Evolutionary conservation across 2,797 vertebrate species (phyloP).

Genomic region (Poecilia gillii): DNA sequence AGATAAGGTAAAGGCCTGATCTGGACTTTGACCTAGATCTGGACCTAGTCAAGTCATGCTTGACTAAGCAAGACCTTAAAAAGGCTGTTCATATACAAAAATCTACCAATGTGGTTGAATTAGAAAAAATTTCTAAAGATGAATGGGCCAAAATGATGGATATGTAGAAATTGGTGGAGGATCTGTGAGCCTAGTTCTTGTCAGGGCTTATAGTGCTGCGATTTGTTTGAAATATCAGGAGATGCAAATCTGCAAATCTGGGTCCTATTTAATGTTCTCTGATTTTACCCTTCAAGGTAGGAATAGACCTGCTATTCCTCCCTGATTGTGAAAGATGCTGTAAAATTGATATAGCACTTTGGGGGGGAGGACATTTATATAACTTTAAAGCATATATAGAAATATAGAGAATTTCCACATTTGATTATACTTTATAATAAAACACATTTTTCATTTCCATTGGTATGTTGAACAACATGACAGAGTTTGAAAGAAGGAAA

Average conservation of each 20-base stretch:
- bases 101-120: no score
- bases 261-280: neutral
- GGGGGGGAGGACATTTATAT: neutral
- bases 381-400: neutral
- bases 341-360: neutral
- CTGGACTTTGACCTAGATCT: no score
- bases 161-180: neutral
- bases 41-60: no score
- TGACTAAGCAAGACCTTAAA: no score
- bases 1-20: neutral
- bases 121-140: no score
- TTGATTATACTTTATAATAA: neutral
- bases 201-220: neutral
- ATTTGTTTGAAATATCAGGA: neutral
- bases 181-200: neutral
- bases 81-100: no score
- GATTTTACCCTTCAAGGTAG: neutral
- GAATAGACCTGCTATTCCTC: neutral
- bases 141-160: neutral
- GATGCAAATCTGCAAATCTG: neutral
- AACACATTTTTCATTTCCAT: neutral
- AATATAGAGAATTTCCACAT: neutral
- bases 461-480: neutral
- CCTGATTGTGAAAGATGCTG: neutral
- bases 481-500: neutral